These are phyloP conservation scores for Agonopterix arenella DNA, from an alignment of 2,888 invertebrate species.

Conservation along the genomic window DNA sequence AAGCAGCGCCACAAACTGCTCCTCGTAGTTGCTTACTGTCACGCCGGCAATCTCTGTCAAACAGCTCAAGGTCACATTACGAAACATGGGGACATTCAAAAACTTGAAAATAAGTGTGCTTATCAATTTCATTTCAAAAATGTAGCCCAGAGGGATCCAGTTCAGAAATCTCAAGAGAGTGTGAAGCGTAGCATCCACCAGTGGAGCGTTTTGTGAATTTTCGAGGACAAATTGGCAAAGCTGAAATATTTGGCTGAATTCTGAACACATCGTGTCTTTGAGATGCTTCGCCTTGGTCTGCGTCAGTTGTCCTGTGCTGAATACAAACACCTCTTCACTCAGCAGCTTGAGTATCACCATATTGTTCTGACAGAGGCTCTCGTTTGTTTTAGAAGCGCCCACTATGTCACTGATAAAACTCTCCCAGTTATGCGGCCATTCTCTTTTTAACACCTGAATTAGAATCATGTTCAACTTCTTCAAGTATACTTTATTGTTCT, in stretches of 20 bases:
- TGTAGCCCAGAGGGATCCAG: conserved; percentile 99
- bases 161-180: conserved; percentile 97
- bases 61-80: conserved; percentile 98
- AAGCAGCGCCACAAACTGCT: conserved; percentile 93
- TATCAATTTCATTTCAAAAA: conserved; percentile 98
- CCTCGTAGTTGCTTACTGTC: conserved; percentile 92
- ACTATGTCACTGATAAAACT: conserved; percentile 99
- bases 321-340: conserved; percentile 99
- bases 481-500: conserved; percentile 96
- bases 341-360: conserved; percentile 98
- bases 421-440: conserved; percentile 99
- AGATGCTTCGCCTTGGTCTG: conserved; percentile 99
- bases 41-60: conserved; percentile 98
- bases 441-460: conserved; percentile 98
- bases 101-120: conserved; percentile 97
- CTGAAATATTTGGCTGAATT: conserved; percentile 98
- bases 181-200: conserved; percentile 97
- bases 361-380: conserved; percentile 99
- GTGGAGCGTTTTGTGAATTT: conserved; percentile 96
- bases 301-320: conserved; percentile 98
- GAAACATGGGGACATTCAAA: conserved; percentile 97
- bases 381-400: conserved; percentile 98
- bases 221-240: conserved; percentile 99
- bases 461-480: conserved; percentile 99
- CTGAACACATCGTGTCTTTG: conserved; percentile 99